phyloP scores from a whole-genome alignment of 37 sponge, comb jelly and placozoan species.

The Corticium candelabrum region DNA sequence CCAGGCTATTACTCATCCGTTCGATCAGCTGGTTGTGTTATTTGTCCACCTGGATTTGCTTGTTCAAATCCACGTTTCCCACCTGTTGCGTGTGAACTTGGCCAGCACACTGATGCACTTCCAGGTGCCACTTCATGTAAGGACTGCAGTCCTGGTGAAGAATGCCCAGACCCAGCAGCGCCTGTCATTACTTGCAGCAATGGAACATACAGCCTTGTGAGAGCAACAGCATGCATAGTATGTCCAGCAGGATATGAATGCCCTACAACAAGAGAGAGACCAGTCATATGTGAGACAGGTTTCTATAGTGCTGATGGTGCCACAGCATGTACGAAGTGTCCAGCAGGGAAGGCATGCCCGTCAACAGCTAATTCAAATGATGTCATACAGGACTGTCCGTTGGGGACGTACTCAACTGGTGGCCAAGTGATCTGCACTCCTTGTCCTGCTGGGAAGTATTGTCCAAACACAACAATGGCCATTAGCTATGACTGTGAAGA shows the following conservation, averaged over 20 bases:
- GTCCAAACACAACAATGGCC: constrained; percentile 11
- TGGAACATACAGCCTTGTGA: not conserved
- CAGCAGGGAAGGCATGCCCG: constrained; percentile 6
- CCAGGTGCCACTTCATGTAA: not conserved
- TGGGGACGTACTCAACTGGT: constrained; percentile 8
- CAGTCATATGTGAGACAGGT: not conserved
- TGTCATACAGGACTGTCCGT: not conserved
- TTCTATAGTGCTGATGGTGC: not conserved
- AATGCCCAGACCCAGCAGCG: not conserved
- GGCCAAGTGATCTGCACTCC: not conserved
- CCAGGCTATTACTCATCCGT: not conserved
- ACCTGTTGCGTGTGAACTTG: not conserved
- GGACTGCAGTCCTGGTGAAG: not conserved
- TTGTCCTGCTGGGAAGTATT: constrained; percentile 24
- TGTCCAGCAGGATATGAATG: constrained; percentile 6
- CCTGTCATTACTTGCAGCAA: not conserved
- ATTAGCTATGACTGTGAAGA: not conserved
- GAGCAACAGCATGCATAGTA: not conserved
- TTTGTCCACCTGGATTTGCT: not conserved
- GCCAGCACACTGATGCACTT: not conserved
- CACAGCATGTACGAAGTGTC: not conserved
- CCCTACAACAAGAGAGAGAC: not conserved
- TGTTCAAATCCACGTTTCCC: not conserved
- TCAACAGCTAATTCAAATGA: not conserved
- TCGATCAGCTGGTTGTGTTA: not conserved